Base-by-base conservation (phyloP, 92 coral and sea anemone species). In the Chrysogorgia sp. region DNA sequence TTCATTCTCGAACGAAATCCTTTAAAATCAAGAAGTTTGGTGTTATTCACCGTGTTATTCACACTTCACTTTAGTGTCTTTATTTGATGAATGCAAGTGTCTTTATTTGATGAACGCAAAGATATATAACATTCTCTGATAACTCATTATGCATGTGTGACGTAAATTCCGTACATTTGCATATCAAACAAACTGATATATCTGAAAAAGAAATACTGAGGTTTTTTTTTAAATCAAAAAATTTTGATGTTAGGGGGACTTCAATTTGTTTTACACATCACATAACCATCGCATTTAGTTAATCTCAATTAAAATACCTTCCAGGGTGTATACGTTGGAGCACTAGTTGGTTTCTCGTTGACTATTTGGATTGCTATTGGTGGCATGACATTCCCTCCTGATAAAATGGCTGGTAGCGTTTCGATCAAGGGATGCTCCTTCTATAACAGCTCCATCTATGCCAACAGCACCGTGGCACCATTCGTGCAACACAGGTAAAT, bases 301-400 rank as follows among this genome's bases (percentile, higher is more conserved):
- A 17, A 43, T 9, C 50, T 43, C 9, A 8, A 43, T 8, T 9
- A 43, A 9, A 43, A 43, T 43, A 43, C 50, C 17, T 22, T 58
- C 5, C 76, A 88, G 92, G 92, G 90, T 0, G 92, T 89, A 59
- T 85, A 85, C 23, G 89, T 84, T 24, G 92, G 92, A 22, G 70
- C 76, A 47, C 81, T 88, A 45, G 34, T 77, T 9, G 92, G 87
- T 29, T 83, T 82, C 34, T 56, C 52, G 20, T 34, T 85, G 32
- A 88, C 89, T 6, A 30, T 71, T 26, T 88, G 92, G 92, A 89
- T 88, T 7, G 81, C 85, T 82, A 74, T 88, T 37, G 92, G 92
- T 5, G 82, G 89, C 12, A 82, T 59, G 60, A 74, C 81, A 62
- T 88, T 84, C 71, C 90, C 92, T 8, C 92, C 92, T 0, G 82